A percentile compares a stretch with the other conserved stretches of the same genome.
Evolutionary conservation across 1,140 invertebrate species (phyloP).

Genomic region (Euschistus heros): DNA sequence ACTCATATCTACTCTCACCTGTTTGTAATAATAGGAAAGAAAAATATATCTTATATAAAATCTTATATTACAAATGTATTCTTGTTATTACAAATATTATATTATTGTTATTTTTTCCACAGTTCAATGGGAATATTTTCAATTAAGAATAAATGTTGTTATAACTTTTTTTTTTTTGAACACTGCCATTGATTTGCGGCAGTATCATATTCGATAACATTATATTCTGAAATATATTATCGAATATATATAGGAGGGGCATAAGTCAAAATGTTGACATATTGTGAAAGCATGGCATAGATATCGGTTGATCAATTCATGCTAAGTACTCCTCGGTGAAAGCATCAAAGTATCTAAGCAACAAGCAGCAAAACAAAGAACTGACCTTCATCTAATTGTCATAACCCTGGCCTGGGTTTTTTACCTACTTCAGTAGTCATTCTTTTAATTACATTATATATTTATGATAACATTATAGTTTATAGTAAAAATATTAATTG

Average conservation of each 20-base stretch:
- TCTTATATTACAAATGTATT: too few relatives aligned
- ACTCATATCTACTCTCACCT: conserved; percentile 12
- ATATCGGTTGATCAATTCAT: conserved; percentile 16
- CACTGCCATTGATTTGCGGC: too few relatives aligned
- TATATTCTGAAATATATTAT: not conserved
- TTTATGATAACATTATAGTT: too few relatives aligned
- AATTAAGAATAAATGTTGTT: too few relatives aligned
- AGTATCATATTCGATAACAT: not conserved
- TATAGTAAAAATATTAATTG: too few relatives aligned
- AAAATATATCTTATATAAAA: not conserved
- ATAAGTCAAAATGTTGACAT: conserved; percentile 7
- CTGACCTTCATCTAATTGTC: conserved; percentile 14
- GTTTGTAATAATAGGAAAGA: conserved; percentile 3
- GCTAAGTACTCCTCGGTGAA: not conserved
- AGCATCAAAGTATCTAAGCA: conserved; percentile 9
- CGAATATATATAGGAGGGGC: not conserved
- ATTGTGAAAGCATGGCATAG: conserved; percentile 12
- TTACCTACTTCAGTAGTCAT: not conserved
- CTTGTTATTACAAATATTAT: too few relatives aligned
- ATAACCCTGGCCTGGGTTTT: conserved; percentile 6
- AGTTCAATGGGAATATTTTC: too few relatives aligned
- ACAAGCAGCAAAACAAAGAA: conserved; percentile 13
- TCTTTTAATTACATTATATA: too few relatives aligned
- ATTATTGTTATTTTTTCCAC: too few relatives aligned
- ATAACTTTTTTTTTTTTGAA: too few relatives aligned